A percentile compares a stretch with the other conserved stretches of the same genome.
phyloP scores from a whole-genome alignment of 2,888 invertebrate genomes.

The Pyrocoelia pectoralis region DNA sequence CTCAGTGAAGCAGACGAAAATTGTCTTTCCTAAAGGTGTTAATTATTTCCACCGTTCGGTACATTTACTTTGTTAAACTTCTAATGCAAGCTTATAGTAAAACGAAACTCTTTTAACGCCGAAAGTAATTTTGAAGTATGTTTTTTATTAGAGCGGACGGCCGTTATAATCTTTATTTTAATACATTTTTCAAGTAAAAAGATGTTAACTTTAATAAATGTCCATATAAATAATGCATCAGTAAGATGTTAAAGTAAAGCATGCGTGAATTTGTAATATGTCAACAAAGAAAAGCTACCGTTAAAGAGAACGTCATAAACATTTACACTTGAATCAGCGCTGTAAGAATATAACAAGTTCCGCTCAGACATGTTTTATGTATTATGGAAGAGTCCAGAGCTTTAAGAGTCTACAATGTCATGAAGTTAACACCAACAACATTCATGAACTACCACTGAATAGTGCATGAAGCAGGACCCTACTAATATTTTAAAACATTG shows the following conservation, averaged over 20 bases:
- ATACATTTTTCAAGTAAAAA: too few species aligned
- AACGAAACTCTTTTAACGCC: constrained; percentile 20
- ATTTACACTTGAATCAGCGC: constrained; percentile 31
- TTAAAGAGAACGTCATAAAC: constrained; percentile 18
- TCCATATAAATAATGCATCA: not conserved
- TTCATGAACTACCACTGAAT: constrained; percentile 29
- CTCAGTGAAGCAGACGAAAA: constrained; percentile 37
- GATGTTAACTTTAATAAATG: too few species aligned
- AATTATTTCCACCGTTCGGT: constrained; percentile 33
- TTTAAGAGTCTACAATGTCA: constrained; percentile 30
- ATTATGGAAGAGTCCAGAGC: constrained; percentile 24
- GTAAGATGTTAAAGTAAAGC: not conserved
- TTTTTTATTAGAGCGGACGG: too few species aligned
- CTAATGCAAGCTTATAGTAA: constrained; percentile 31
- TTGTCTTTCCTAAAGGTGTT: constrained; percentile 39
- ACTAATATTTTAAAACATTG: constrained; percentile 34
- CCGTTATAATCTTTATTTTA: too few species aligned
- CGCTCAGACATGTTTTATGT: constrained; percentile 35
- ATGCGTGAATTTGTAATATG: constrained; percentile 16
- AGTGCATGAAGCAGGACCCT: constrained; percentile 32
- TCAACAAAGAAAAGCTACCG: not conserved
- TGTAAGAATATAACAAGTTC: constrained; percentile 32
- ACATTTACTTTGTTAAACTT: constrained; percentile 35
- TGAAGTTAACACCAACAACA: constrained; percentile 32
- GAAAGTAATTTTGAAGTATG: too few species aligned